Evolutionary conservation across 1,140 invertebrate species (phyloP).

Genomic region (Eumeta japonica): DNA sequence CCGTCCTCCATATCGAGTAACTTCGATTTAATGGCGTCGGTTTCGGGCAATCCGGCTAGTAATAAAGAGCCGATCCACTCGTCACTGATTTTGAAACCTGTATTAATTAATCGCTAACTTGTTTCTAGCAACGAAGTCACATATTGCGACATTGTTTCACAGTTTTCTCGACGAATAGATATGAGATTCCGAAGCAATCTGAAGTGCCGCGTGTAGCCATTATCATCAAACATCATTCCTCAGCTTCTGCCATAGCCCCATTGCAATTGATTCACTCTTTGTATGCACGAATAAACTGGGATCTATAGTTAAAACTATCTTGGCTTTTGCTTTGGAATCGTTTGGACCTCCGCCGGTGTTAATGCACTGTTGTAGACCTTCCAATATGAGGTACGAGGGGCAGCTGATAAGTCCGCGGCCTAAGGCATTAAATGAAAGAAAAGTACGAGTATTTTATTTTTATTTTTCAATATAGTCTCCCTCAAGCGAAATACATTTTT

Average conservation of each 20-base stretch:
- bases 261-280: not conserved
- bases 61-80: constrained; percentile 1
- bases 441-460: no score
- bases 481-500: no score
- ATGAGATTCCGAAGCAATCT: constrained; percentile 2
- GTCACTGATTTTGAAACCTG: constrained; percentile 3
- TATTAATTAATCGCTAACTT: not conserved
- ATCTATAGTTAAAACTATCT: constrained; percentile 2
- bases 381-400: no score
- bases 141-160: not conserved
- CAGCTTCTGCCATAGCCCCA: constrained; percentile 2
- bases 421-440: no score
- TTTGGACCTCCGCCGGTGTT: no score
- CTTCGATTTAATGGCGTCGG: constrained; percentile 2
- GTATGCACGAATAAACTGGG: not conserved
- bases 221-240: not conserved
- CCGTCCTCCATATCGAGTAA: not conserved
- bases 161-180: constrained; percentile 3
- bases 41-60: constrained; percentile 4
- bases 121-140: constrained; percentile 1
- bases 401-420: no score
- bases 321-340: not conserved
- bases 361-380: no score
- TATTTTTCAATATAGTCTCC: no score
- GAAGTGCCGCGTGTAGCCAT: not conserved